Evolutionary conservation across 1,140 invertebrate genomes (phyloP), one percentile per base, ranked within the genome.

Genomic region (Drosophila nigromelanica): DNA sequence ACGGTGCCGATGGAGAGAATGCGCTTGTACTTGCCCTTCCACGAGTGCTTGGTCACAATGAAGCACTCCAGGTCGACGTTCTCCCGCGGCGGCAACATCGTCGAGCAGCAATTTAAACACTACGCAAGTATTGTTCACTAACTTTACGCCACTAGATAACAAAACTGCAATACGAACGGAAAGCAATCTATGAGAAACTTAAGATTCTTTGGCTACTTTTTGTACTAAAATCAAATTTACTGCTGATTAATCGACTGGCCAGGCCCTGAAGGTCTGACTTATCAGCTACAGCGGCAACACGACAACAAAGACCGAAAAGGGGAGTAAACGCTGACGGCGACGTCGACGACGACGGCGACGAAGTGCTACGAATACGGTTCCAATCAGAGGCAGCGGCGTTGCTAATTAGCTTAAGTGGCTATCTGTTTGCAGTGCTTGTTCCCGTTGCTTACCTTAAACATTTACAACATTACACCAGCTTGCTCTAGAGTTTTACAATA

Each of bases 21-120:
- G 87, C 99, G 94, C 93, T 98, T 99, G 92, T 99, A 99, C 96
- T 97, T 99, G 93, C 98, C 97, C 93, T 98, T 98, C 98, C 98
- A 96, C 10, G 96, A 98, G 92, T 98, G 97, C 93, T 99, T 99
- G 11, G 97, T 98, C 81, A 99, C 97, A 92, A 97, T 95, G 93
- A 98, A 99, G 92, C 97, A 98, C 68, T 96, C 96, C 87, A 98
- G 94, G 95, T 98, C 97, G 91, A 96, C 94, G 93, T 98, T 98
- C 92, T 98, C 97, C 92, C 95, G 96, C 76, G 96, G 93, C 75
- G 96, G 95, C 94, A 95, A 95, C 96, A 96, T 97, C 64, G 64
- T 68, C 21, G 8, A 18, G 6, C 50, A 30, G 39, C 5, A 24
- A 7, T 58, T 43, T 40, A 27, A 37, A 60, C 37, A 27, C 58